Base-by-base conservation (phyloP, 92 coral and sea anemone genomes). In the Actinostola sp. region DNA sequence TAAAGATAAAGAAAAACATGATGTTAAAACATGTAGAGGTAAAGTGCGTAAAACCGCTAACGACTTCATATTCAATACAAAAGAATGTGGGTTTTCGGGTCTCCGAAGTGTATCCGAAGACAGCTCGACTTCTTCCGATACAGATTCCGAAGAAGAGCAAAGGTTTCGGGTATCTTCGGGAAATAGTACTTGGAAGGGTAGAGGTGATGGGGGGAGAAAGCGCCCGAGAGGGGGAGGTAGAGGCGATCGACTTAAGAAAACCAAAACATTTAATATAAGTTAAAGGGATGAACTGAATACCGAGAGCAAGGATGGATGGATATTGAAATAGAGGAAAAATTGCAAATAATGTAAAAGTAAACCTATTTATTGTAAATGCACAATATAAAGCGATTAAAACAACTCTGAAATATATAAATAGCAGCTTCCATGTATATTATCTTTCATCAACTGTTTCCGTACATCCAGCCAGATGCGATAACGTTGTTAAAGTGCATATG, bases 91-190 rank as follows among this genome's bases (percentile, higher is more conserved):
- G 50, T 24, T 31, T 71, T 71, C 67, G 12, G 66, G 42, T 12
- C 49, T 20, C 27, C 27, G 33, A 63, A 64, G 38, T 63, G 0
- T 17, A 8, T 36, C 59, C 61, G 58, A 70, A 7, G 52, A 66
- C 53, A 62, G 71, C 76, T 66, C 87, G 53, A 71, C 80, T 3
- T 29, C 85, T 46, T 80, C 85, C 34, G 85, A 70, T 51, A 62
- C 56, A n/a, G 80, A 80, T 39, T 71, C 79, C 39, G 85, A 72
- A 62, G 78, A 60, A 15, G 84, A 71, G 15, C 79, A 48, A 45
- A 44, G 15, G 19, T 34, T 32, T 49, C 66, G 56, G 12, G 21
- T 32, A 0, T 29, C 28, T 27, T 51, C 70, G 17, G 64, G 44
- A 46, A 51, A 62, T 55, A 29, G 33, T 33, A 31, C 49, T 21